A percentile compares a stretch with the other conserved stretches of the same genome.
These are phyloP conservation scores for Larimichthys polyactis DNA, from an alignment of 2,113 vertebrate genomes.

Conservation along the genomic window DNA sequence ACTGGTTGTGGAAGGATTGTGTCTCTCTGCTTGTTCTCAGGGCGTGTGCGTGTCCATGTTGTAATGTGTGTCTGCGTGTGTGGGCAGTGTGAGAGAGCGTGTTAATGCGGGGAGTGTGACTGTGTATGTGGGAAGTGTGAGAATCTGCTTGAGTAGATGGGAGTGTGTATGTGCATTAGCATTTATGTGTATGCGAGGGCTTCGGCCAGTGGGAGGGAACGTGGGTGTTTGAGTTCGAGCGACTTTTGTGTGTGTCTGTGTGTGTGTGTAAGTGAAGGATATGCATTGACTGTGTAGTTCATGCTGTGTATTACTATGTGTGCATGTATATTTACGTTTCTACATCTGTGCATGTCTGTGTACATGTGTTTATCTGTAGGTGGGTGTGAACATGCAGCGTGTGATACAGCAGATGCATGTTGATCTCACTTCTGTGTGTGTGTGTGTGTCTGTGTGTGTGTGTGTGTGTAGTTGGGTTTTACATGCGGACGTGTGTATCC, in stretches of 20 bases:
- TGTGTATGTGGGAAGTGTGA: conserved; percentile 53
- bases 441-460: conserved; percentile 12
- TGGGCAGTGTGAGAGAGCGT: conserved; percentile 20
- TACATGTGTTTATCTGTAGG: background rate
- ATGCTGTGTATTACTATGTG: background rate
- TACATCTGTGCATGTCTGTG: background rate
- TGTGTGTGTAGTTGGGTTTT: conserved; percentile 12
- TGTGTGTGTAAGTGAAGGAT: background rate
- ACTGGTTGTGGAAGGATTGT: conserved; percentile 21
- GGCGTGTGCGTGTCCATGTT: conserved; percentile 16
- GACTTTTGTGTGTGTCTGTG: background rate
- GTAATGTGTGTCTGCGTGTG: conserved; percentile 9
- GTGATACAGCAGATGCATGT: conserved; percentile 1
- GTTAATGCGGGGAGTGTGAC: conserved; percentile 14
- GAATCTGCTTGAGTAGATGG: conserved; percentile 28
- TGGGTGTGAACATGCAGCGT: conserved; percentile 9
- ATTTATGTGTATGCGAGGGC: background rate
- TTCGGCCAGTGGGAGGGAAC: conserved; percentile 1
- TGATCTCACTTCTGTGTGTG: background rate
- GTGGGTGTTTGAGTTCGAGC: conserved; percentile 11
- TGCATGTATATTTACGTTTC: background rate
- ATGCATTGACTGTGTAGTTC: background rate
- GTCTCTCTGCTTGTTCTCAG: conserved; percentile 21
- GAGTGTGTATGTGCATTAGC: background rate
- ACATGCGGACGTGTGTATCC: background rate